Evolutionary conservation across 2,888 invertebrate species (phyloP).

Genomic region (Mythimna albipuncta): DNA sequence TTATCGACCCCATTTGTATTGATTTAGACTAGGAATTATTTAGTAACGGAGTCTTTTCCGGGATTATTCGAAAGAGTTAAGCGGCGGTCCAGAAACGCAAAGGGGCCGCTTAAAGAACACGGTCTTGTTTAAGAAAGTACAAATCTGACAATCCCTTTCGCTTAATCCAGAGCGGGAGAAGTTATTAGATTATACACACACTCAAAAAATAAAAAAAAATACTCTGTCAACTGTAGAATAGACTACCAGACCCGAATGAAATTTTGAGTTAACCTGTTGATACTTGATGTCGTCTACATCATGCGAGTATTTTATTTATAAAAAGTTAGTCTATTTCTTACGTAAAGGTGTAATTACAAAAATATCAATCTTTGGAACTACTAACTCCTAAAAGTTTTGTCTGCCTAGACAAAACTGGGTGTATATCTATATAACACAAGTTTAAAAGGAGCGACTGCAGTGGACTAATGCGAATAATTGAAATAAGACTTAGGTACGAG

Average conservation of each 20-base stretch:
- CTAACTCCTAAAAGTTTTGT: neutral
- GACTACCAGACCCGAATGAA: constrained; percentile 25
- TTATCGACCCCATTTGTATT: constrained; percentile 65
- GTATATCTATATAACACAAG: too few species aligned
- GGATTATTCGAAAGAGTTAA: too few species aligned
- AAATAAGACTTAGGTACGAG: neutral
- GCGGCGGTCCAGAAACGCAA: neutral
- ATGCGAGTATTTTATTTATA: neutral
- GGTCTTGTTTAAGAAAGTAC: too few species aligned
- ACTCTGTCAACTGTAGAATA: constrained; percentile 27
- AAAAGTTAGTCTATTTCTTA: neutral
- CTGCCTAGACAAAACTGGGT: too few species aligned
- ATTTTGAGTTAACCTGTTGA: constrained; percentile 14
- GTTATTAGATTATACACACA: too few species aligned
- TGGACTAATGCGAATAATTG: neutral
- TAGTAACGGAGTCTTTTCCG: too few species aligned
- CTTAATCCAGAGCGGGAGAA: too few species aligned
- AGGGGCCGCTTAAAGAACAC: too few species aligned
- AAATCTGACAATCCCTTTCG: too few species aligned
- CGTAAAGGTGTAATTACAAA: neutral
- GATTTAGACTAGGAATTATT: constrained; percentile 60
- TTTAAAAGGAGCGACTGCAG: too few species aligned
- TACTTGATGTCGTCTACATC: constrained; percentile 1
- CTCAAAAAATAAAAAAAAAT: too few species aligned
- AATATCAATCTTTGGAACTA: neutral